Evolutionary conservation across 2,888 invertebrate genomes (phyloP), one percentile per base, ranked within the genome.

Genomic region (Coelinius sp.): DNA sequence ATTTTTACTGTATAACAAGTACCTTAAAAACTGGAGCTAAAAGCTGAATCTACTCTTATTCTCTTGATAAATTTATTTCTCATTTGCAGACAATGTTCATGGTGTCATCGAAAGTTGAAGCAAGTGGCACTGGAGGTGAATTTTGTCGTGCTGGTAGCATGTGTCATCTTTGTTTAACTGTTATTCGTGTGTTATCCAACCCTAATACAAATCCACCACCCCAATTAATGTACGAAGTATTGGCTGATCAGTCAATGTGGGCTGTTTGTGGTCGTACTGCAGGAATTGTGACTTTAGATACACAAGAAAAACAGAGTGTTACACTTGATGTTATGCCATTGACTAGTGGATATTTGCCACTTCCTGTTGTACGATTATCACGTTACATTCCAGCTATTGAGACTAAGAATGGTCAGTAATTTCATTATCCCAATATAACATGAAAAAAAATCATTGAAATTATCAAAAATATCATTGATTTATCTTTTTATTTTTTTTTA

Each of bases 211-310:
- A 77, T 79, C 82, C 82, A 72, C 78, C 79, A 74, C 85, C 83
- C 70, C 86, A 79, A 81, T 90, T 97, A 0, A 97, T 97, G 96
- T 98, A 97, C 85, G 97, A 97, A 88, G 96, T 98, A 8, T 88
- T 97, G 64, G 95, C 95, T 12, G 97, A 97, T 88, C 96, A 96
- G 85, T 94, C 94, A 38, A 93, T 95, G 90, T 98, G 98, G 98
- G 97, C 96, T 0, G 94, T 97, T 25, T 93, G 96, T 82, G 97
- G 97, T 1, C 91, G 96, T 69, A 95, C 96, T 27, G 95, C 97
- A 79, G 97, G 97, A 91, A 90, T 90, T 22, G 88, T 90, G 4
- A 89, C 89, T 4, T 89, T 95, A 89, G 92, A 91, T 73, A 90
- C 91, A 64, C 89, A 90, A 3, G 92, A 92, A 71, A 90, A 92